Percentiles rank a stretch among this genome's conserved stretches.
phyloP scores from a whole-genome alignment of 30 jellyfish, hydroid and myxozoan genomes.

The Chrysaora quinquecirrha region DNA sequence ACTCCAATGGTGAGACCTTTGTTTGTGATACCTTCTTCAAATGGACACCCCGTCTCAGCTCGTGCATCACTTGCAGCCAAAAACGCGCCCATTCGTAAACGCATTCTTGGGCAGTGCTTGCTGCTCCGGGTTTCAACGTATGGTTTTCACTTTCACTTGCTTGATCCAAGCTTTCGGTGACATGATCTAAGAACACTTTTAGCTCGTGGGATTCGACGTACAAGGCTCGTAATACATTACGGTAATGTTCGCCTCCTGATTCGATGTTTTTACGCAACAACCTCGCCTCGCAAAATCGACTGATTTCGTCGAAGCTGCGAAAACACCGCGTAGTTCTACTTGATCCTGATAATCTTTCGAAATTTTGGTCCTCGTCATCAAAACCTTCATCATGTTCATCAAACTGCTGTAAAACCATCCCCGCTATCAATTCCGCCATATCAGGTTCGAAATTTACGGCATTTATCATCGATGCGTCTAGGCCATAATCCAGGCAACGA shows the following conservation, averaged over 20 bases:
- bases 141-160: slow-evolving; percentile 40
- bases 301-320: slow-evolving; percentile 72
- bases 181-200: slow-evolving; percentile 80
- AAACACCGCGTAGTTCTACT: slow-evolving; percentile 43
- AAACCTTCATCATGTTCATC: slow-evolving; percentile 89
- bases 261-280: slow-evolving; percentile 40
- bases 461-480: slow-evolving; percentile 28
- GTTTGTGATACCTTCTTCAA: slow-evolving; percentile 53
- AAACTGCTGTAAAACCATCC: slow-evolving; percentile 73
- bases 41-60: slow-evolving; percentile 78
- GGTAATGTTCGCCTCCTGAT: slow-evolving; percentile 67
- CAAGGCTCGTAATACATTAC: slow-evolving; percentile 73
- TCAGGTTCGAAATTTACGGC: slow-evolving; percentile 56
- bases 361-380: slow-evolving; percentile 66
- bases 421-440: slow-evolving; percentile 80
- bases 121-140: slow-evolving; percentile 56
- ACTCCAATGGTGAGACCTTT: slow-evolving; percentile 31
- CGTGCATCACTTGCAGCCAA: slow-evolving; percentile 94
- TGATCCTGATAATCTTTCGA: slow-evolving; percentile 53
- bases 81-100: slow-evolving; percentile 91
- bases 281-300: slow-evolving; percentile 85
- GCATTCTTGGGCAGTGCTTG: slow-evolving; percentile 71
- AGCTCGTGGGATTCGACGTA: slow-evolving; percentile 91
- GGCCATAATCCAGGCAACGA: slow-evolving; percentile 73
- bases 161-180: slow-evolving; percentile 40